phyloP scores from a whole-genome alignment of 2,888 invertebrate species.

The Panopea generosa region DNA sequence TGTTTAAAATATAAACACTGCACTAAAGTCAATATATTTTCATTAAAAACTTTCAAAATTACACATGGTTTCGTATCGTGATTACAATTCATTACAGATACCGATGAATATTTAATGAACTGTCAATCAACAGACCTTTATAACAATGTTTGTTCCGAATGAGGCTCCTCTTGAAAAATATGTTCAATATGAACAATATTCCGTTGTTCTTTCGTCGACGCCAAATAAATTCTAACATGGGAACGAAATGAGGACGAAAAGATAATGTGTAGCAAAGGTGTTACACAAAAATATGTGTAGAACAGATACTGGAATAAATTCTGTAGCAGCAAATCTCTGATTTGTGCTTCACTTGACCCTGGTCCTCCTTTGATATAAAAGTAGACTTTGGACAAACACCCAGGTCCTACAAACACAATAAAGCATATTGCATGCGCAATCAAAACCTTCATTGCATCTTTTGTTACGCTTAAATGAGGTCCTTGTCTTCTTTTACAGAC shows the following conservation, averaged over 20 bases:
- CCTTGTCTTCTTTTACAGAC: conserved; percentile 16
- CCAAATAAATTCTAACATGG: conserved; percentile 40
- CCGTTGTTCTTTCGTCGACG: conserved; percentile 27
- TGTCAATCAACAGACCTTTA: too few relatives aligned
- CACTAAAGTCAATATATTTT: too few relatives aligned
- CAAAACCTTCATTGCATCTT: conserved; percentile 65
- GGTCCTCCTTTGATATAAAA: conserved; percentile 58
- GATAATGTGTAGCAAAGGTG: conserved; percentile 67
- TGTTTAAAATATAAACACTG: too few relatives aligned
- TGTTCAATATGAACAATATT: neutral
- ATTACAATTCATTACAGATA: too few relatives aligned
- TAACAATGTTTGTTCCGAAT: conserved; percentile 42
- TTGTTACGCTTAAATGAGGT: conserved; percentile 40
- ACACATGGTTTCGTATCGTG: too few relatives aligned
- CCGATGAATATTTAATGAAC: too few relatives aligned
- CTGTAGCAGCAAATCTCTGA: conserved; percentile 63
- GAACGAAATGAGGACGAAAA: conserved; percentile 58
- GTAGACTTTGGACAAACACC: conserved; percentile 66
- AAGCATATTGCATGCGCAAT: conserved; percentile 67
- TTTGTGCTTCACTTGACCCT: conserved; percentile 34
- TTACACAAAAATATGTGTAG: conserved; percentile 72
- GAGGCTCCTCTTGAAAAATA: conserved; percentile 22
- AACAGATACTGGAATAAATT: conserved; percentile 72
- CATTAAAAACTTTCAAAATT: too few relatives aligned
- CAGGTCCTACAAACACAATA: conserved; percentile 69